Evolutionary conservation across 2,113 vertebrate genomes (phyloP).

Genomic region (Hystrix brachyura): DNA sequence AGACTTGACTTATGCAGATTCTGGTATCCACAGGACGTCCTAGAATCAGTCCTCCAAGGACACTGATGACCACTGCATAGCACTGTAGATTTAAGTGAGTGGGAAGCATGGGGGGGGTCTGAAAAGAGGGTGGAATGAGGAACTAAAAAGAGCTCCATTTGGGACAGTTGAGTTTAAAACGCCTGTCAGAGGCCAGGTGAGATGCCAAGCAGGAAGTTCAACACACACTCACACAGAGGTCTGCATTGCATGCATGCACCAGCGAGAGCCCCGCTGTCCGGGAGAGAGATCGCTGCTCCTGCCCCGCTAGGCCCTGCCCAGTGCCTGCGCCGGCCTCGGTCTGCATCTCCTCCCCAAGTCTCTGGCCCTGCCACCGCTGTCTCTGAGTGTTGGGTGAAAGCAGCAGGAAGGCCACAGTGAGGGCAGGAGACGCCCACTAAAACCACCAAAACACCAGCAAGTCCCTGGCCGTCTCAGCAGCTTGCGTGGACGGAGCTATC

Average conservation of each 20-base stretch:
- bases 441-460: neutral
- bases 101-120: too few relatives aligned
- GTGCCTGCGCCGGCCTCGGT: neutral
- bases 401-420: too few relatives aligned
- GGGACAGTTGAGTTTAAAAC: neutral
- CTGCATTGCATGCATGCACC: too few relatives aligned
- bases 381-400: neutral
- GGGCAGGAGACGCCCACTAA: neutral
- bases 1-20: neutral
- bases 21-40: neutral
- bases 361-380: too few relatives aligned
- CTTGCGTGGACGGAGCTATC: neutral
- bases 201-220: neutral
- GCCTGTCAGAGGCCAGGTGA: neutral
- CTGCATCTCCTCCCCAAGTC: neutral
- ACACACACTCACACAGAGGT: neutral
- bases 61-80: neutral
- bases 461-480: neutral
- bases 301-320: neutral
- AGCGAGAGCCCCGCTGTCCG: rapidly evolving
- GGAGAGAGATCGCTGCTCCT: neutral
- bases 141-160: neutral
- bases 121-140: neutral
- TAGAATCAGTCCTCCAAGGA: neutral
- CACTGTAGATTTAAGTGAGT: neutral